Base-by-base conservation (phyloP, 2,888 invertebrate genomes). In the Aphodius sticticus region DNA sequence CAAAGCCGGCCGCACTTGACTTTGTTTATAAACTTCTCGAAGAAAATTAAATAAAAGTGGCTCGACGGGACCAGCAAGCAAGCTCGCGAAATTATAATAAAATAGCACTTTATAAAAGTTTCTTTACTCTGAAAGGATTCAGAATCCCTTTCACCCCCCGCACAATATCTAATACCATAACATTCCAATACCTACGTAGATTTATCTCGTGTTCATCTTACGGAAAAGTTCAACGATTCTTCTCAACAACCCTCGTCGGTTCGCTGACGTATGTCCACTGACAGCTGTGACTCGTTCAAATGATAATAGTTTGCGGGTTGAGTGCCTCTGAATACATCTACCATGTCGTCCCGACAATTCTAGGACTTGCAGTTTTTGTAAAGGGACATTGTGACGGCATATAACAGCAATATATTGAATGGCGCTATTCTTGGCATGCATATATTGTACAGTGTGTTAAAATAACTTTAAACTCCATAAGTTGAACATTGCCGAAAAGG, bases 1-100 rank as follows among this genome's bases (percentile, higher is more conserved):
- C 53, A 53, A 53, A 53, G 53, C 53, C 53, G 53, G 12, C 53
- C 53, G 53, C 12, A 53, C 53, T 53, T 53, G 53, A 53, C 53
- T 53, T 53, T 53, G 53, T 53, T 53, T 53, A 53, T 53, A 53
- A 53, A 53, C 53, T 53, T 53, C 53, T 53, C 53, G 53, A 5
- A 53, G 53, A 53, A 53, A 53, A 53, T 74, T 74, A 36, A 74
- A 74, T 74, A 37, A 35, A 74, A 74, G 37, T 74, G 74, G 74
- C 74, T 35, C 74, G 37, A 74, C 36, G 74, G 74, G n/a, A 35
- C 74, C 74, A n/a, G n/a, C 16, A 16, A 16, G 35, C 16, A 71
- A 16, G 16, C 16, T 35, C 71, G 70, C 12, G 74, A 74, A 74
- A 74, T 74, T 74, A 74, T 74, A 74, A 74, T 74, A 74, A 74